phyloP scores from a whole-genome alignment of 1,140 invertebrate species.

The Macrotrachela quadricornifera region DNA sequence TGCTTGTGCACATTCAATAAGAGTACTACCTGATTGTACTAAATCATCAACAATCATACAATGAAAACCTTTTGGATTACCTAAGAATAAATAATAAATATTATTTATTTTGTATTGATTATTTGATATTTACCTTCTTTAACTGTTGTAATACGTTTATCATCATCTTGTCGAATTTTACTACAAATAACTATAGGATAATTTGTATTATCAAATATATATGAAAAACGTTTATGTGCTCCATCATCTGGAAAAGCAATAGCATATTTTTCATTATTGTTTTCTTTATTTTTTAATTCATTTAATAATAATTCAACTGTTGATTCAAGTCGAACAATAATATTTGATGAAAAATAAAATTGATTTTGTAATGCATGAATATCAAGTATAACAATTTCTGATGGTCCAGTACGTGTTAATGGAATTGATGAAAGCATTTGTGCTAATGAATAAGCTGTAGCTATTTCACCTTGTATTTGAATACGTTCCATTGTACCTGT shows the following conservation, averaged over 20 bases:
- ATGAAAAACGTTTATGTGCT: slow-evolving; percentile 25
- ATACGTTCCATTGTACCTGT: slow-evolving; percentile 32
- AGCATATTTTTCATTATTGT: slow-evolving; percentile 12
- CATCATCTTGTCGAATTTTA: slow-evolving; percentile 20
- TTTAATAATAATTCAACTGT: slow-evolving; percentile 21
- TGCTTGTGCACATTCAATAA: slow-evolving; percentile 25
- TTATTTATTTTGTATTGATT: too few relatives aligned
- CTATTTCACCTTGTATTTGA: slow-evolving; percentile 29
- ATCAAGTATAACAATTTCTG: slow-evolving; percentile 29
- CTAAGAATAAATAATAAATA: slow-evolving; percentile 12
- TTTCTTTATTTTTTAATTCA: slow-evolving; percentile 12
- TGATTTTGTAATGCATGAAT: slow-evolving; percentile 31
- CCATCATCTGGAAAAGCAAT: slow-evolving; percentile 30
- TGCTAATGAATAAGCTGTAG: slow-evolving; percentile 29
- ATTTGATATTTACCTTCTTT: slow-evolving; percentile 24
- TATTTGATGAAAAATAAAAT: slow-evolving; percentile 28
- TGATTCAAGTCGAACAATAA: slow-evolving; percentile 25
- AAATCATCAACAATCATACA: slow-evolving; percentile 29
- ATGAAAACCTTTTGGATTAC: slow-evolving; percentile 20
- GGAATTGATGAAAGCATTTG: slow-evolving; percentile 25
- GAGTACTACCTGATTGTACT: slow-evolving; percentile 27
- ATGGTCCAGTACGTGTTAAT: slow-evolving; percentile 23
- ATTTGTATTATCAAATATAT: slow-evolving; percentile 17
- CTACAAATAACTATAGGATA: slow-evolving; percentile 18
- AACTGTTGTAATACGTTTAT: slow-evolving; percentile 21